A percentile compares a stretch with the other conserved stretches of the same genome.
These are phyloP conservation scores for Sebastes diaconus DNA, from an alignment of 2,797 vertebrate species.

Conservation along the genomic window DNA sequence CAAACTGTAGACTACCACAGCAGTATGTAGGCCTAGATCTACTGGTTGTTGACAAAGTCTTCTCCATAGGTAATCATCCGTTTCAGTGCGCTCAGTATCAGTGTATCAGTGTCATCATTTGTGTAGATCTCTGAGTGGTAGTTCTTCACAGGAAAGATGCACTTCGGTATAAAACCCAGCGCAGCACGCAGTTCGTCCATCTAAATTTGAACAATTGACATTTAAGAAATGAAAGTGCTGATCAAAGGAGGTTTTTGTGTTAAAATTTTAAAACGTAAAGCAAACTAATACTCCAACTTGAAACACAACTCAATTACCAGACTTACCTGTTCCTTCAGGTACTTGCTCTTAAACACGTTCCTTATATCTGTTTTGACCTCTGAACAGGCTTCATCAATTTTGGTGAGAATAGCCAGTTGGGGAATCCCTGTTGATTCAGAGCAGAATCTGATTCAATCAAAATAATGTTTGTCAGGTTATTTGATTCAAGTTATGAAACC, in stretches of 20 bases:
- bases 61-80: conserved; percentile 35
- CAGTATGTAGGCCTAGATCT: not conserved
- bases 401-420: conserved; percentile 55
- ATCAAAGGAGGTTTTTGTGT: not conserved
- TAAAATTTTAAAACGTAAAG: not conserved
- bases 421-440: conserved; percentile 1
- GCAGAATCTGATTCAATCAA: not conserved
- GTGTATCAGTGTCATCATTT: conserved; percentile 28
- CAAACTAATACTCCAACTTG: not conserved
- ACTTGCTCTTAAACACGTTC: not conserved
- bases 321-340: conserved; percentile 37
- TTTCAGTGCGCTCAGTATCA: conserved; percentile 38
- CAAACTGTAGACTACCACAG: not conserved
- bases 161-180: conserved; percentile 64
- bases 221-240: not conserved
- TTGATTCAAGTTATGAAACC: not conserved
- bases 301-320: not conserved
- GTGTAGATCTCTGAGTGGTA: conserved; percentile 31
- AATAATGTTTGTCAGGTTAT: not conserved
- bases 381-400: conserved; percentile 44
- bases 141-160: conserved; percentile 77
- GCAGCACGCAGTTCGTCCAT: not conserved
- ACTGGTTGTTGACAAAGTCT: not conserved
- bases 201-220: not conserved
- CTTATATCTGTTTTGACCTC: not conserved